Evolutionary conservation across 2,888 invertebrate genomes (phyloP).

Genomic region (Meganola albula): DNA sequence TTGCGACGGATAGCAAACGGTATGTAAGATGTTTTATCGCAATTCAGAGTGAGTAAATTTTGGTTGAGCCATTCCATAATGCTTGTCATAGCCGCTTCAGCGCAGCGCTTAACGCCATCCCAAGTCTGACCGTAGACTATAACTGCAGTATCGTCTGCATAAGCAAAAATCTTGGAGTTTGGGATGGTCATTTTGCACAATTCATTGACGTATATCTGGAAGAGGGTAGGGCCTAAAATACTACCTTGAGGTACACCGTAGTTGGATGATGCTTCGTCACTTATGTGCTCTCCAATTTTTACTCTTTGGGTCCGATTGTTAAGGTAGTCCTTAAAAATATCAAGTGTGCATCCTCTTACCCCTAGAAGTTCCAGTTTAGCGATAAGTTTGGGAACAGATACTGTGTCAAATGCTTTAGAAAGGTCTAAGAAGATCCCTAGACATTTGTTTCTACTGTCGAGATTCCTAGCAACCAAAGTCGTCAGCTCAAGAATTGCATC

Average conservation of each 20-base stretch:
- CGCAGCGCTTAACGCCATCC: neutral
- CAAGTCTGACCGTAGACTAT: slow-evolving; percentile 1
- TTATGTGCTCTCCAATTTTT: neutral
- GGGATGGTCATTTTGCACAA: neutral
- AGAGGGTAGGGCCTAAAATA: neutral
- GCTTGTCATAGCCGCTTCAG: neutral
- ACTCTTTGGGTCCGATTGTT: neutral
- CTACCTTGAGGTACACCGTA: slow-evolving; percentile 3
- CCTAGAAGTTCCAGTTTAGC: neutral
- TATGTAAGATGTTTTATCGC: neutral
- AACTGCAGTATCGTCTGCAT: neutral
- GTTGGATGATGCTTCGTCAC: neutral
- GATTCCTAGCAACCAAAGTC: slow-evolving; percentile 1
- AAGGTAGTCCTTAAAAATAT: slow-evolving; percentile 2
- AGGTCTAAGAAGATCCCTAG: slow-evolving; percentile 4
- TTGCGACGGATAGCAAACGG: slow-evolving; percentile 2
- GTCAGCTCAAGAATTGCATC: neutral
- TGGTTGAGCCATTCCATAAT: slow-evolving; percentile 1
- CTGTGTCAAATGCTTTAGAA: too few species aligned
- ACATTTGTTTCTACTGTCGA: slow-evolving; percentile 1
- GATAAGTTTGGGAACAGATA: neutral
- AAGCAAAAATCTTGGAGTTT: neutral
- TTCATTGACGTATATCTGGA: neutral
- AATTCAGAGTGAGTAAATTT: neutral
- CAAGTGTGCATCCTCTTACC: neutral